Conservation (phyloP, 2,888 invertebrate species). For the Sepioteuthis lessoniana region DNA sequence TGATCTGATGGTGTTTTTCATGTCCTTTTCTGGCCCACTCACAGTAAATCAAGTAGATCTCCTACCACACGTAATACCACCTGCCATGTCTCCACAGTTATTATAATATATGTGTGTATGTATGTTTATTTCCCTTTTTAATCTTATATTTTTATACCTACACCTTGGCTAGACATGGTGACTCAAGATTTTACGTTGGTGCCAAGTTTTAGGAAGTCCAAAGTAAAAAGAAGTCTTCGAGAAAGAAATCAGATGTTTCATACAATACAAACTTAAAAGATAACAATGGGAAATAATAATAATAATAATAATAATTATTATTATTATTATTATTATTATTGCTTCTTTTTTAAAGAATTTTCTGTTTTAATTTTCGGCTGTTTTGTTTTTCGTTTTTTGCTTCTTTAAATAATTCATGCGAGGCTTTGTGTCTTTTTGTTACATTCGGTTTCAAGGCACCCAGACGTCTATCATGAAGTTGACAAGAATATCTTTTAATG, state of each 20-base stretch:
- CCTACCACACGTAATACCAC: no score
- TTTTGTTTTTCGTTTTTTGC: neutral
- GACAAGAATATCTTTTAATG: neutral
- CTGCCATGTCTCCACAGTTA: neutral
- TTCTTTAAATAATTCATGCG: neutral
- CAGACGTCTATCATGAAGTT: conserved; percentile 21
- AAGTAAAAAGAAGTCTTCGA: neutral
- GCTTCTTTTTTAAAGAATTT: neutral
- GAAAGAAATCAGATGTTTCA: neutral
- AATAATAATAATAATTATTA: neutral
- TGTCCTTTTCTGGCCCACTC: no score
- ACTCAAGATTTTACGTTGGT: neutral
- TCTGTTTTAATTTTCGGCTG: neutral
- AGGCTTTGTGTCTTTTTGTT: neutral
- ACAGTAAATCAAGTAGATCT: no score
- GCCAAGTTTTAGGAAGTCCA: neutral
- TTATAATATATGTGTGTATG: neutral
- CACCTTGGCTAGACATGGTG: neutral
- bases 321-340: no score
- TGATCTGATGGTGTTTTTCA: no score
- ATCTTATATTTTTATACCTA: no score
- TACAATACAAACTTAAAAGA: neutral
- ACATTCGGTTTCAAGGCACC: neutral
- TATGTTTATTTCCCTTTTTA: neutral
- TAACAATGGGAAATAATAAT: neutral